Evolutionary conservation across 2,888 invertebrate species (phyloP).

Genomic region (Zeuzera pyrina): DNA sequence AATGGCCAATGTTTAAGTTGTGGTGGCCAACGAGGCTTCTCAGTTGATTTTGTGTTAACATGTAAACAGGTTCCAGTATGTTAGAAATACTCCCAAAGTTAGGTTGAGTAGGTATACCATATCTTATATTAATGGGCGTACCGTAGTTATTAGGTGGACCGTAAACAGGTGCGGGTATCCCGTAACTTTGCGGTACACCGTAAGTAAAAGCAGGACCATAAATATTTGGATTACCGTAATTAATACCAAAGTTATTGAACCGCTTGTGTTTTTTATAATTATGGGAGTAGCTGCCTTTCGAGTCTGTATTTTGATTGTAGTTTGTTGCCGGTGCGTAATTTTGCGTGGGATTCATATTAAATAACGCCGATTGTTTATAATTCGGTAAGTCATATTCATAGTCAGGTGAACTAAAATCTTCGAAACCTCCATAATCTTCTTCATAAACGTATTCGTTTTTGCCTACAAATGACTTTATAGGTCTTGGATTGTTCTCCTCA

Average conservation of each 20-base stretch:
- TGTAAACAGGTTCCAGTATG: slow-evolving; percentile 46
- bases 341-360: slow-evolving; percentile 11
- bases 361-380: slow-evolving; percentile 17
- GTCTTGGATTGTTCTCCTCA: slow-evolving; percentile 18
- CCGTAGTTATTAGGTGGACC: slow-evolving; percentile 2
- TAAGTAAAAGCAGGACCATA: slow-evolving; percentile 10
- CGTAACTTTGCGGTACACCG: slow-evolving; percentile 10
- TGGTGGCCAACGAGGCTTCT: slow-evolving; percentile 46
- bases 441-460: slow-evolving; percentile 24
- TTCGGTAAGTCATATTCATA: slow-evolving; percentile 24
- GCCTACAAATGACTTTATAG: slow-evolving; percentile 5
- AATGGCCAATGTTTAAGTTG: slow-evolving; percentile 51
- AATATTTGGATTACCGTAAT: slow-evolving; percentile 10
- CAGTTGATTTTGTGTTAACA: slow-evolving; percentile 51
- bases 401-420: slow-evolving; percentile 19
- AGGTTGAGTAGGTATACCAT: not conserved
- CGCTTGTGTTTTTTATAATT: slow-evolving; percentile 23
- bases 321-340: slow-evolving; percentile 23
- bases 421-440: slow-evolving; percentile 28
- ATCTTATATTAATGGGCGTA: not conserved
- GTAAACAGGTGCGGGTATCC: slow-evolving; percentile 9
- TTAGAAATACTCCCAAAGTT: slow-evolving; percentile 5
- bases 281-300: slow-evolving; percentile 22
- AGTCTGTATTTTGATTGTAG: slow-evolving; percentile 21
- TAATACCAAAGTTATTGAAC: slow-evolving; percentile 11